phyloP scores from a whole-genome alignment of 2,797 vertebrate species.

The Perodicticus potto region DNA sequence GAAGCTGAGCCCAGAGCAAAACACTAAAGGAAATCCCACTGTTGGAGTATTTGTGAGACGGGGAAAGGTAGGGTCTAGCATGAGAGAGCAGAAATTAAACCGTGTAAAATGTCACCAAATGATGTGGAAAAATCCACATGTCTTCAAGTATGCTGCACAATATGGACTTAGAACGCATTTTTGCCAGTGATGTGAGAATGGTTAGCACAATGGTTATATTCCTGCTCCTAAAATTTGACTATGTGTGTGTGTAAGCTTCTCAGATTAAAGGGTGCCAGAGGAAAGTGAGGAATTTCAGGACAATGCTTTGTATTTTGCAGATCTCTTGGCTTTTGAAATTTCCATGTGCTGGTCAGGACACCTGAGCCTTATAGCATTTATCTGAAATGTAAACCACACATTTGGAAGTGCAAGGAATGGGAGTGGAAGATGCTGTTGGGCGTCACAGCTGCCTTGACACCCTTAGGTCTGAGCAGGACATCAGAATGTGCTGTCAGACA shows the following conservation, averaged over 20 bases:
- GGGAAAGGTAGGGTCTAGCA: slow-evolving; percentile 36
- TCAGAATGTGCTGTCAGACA: slow-evolving; percentile 33
- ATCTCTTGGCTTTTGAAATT: slow-evolving; percentile 58
- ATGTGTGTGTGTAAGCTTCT: slow-evolving; percentile 13
- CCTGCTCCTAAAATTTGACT: slow-evolving; percentile 47
- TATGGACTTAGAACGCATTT: slow-evolving; percentile 60
- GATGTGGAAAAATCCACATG: slow-evolving; percentile 52
- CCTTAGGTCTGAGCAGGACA: background rate
- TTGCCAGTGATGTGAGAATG: slow-evolving; percentile 48
- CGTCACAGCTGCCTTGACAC: background rate
- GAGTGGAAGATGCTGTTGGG: background rate
- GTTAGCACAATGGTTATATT: slow-evolving; percentile 66
- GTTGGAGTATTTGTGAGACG: slow-evolving; percentile 15
- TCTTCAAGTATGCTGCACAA: slow-evolving; percentile 75
- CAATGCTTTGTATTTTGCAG: slow-evolving; percentile 49
- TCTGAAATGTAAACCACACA: background rate
- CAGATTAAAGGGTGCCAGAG: slow-evolving; percentile 65
- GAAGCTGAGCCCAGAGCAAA: slow-evolving; percentile 57
- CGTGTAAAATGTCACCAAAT: slow-evolving; percentile 74
- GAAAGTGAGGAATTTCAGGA: slow-evolving; percentile 64
- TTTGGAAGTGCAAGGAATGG: background rate
- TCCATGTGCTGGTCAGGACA: slow-evolving; percentile 60
- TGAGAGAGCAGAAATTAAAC: slow-evolving; percentile 69
- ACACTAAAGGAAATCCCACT: slow-evolving; percentile 65
- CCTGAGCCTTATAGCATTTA: background rate